Conservation (phyloP, 2,113 vertebrate genomes). For the Danio rerio region GRCz12tu NC_133185.1:40209501-40210000, state of each 20-base stretch:
- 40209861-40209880: no score
- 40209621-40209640: neutral
- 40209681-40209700: neutral
- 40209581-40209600: constrained; percentile 6
- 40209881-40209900: no score
- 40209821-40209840: no score
- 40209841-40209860: no score
- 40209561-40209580: constrained; percentile 44
- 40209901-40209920: no score
- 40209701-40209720: neutral
- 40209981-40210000: neutral
- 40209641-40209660: neutral
- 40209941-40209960: no score
- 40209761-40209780: no score
- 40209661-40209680: neutral
- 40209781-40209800: no score
- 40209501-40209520: constrained; percentile 6
- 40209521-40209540: constrained; percentile 12
- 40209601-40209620: constrained; percentile 14
- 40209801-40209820: no score
- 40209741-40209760: neutral
- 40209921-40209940: no score
- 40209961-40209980: no score
- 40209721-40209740: neutral
- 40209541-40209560: constrained; percentile 56